A percentile compares a stretch with the other conserved stretches of the same genome.
phyloP scores from a whole-genome alignment of 2,797 vertebrate genomes.

The Trachurus trachurus region DNA sequence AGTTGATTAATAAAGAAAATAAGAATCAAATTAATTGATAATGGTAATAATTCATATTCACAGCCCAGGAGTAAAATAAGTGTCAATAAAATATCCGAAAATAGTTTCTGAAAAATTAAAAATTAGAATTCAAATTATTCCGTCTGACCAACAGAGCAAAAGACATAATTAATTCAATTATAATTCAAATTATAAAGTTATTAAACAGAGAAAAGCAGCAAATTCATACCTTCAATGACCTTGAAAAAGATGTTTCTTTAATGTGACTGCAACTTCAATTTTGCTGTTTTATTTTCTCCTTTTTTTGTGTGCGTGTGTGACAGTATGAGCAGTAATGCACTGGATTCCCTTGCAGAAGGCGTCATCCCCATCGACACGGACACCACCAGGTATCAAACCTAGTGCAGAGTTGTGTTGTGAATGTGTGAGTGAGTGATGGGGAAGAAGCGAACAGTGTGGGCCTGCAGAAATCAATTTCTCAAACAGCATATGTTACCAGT shows the following conservation, averaged over 20 bases:
- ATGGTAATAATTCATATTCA: not conserved
- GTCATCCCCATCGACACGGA: constrained; percentile 60
- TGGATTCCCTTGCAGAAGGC: constrained; percentile 65
- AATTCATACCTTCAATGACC: not conserved
- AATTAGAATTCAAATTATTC: not conserved
- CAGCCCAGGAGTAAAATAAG: not conserved
- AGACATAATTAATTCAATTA: not conserved
- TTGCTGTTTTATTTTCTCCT: not conserved
- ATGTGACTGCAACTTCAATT: not conserved
- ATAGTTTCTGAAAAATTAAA: not conserved
- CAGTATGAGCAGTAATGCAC: constrained; percentile 42
- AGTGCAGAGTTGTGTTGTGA: constrained; percentile 20
- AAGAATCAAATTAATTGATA: not conserved
- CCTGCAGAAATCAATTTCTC: constrained; percentile 20
- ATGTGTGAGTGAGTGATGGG: constrained; percentile 9
- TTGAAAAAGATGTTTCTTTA: not conserved
- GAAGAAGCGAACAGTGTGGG: not conserved
- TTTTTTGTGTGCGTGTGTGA: constrained; percentile 22
- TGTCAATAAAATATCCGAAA: not conserved
- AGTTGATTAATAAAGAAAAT: not conserved
- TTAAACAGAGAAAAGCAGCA: not conserved
- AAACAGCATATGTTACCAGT: not conserved
- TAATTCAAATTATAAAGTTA: too few relatives aligned
- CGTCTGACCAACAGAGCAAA: not conserved
- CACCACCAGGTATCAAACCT: constrained; percentile 64